Evolutionary conservation across 2,113 vertebrate species (phyloP).

Genomic region (Urocitellus parryii): DNA sequence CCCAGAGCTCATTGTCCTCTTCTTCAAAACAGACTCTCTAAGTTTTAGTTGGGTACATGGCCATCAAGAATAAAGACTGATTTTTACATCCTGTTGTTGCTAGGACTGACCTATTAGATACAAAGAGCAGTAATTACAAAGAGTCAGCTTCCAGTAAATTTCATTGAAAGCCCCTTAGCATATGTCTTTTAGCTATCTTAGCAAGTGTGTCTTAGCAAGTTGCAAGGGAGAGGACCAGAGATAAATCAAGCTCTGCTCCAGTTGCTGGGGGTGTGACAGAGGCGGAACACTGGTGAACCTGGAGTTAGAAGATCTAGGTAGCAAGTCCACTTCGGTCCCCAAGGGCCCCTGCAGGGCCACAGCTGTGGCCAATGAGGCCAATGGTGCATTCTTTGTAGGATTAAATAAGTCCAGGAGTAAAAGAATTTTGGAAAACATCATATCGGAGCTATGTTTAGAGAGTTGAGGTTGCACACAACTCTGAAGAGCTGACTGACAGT

Average conservation of each 20-base stretch:
- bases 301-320: neutral
- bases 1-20: too few relatives aligned
- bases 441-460: neutral
- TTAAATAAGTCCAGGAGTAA: constrained; percentile 3
- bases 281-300: neutral
- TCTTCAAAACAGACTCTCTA: too few relatives aligned
- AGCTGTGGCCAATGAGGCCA: neutral
- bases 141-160: too few relatives aligned
- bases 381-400: neutral
- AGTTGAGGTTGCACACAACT: neutral
- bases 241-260: neutral
- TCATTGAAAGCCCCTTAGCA: too few relatives aligned
- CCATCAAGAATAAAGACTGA: too few relatives aligned
- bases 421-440: neutral
- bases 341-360: neutral
- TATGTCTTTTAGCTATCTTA: too few relatives aligned
- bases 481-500: constrained; percentile 15
- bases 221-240: neutral
- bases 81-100: too few relatives aligned
- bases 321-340: neutral
- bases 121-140: too few relatives aligned
- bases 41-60: too few relatives aligned
- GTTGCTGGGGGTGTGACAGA: neutral
- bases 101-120: too few relatives aligned
- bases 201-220: too few relatives aligned